Percentiles rank a stretch among this genome's conserved stretches.
Evolutionary conservation across 2,888 invertebrate species (phyloP).

Genomic region (Antheraea assamensis): DNA sequence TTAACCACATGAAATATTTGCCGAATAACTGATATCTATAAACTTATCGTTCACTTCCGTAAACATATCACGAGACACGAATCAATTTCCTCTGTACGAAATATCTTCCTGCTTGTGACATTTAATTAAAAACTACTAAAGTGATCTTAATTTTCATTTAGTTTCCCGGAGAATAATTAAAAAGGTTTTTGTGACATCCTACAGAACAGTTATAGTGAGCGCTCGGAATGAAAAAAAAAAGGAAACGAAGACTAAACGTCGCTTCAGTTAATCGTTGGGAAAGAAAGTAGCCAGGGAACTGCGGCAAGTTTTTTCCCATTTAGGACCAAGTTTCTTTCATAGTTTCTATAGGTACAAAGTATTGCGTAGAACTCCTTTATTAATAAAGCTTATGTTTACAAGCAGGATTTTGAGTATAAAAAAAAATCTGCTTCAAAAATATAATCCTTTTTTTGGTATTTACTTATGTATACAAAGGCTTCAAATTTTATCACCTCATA

Average conservation of each 20-base stretch:
- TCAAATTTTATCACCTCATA: no score
- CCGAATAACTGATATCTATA: no score
- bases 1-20: no score
- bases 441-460: no score
- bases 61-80: neutral
- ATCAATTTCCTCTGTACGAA: neutral
- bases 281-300: neutral
- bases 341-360: neutral
- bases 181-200: slow-evolving; percentile 6
- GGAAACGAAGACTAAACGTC: slow-evolving; percentile 2
- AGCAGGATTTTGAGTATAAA: neutral
- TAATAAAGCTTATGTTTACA: neutral
- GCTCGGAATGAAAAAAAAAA: neutral
- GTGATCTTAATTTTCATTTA: slow-evolving; percentile 32
- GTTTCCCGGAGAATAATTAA: slow-evolving; percentile 15
- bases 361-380: neutral
- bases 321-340: neutral
- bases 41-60: no score
- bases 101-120: slow-evolving; percentile 26
- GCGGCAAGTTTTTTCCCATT: neutral
- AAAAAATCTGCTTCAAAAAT: neutral
- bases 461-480: no score
- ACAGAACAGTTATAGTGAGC: neutral
- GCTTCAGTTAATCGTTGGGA: neutral
- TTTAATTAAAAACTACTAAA: slow-evolving; percentile 36